Evolutionary conservation across 2,113 vertebrate genomes (phyloP).

Genomic region (Nyctibius bracteatus): DNA sequence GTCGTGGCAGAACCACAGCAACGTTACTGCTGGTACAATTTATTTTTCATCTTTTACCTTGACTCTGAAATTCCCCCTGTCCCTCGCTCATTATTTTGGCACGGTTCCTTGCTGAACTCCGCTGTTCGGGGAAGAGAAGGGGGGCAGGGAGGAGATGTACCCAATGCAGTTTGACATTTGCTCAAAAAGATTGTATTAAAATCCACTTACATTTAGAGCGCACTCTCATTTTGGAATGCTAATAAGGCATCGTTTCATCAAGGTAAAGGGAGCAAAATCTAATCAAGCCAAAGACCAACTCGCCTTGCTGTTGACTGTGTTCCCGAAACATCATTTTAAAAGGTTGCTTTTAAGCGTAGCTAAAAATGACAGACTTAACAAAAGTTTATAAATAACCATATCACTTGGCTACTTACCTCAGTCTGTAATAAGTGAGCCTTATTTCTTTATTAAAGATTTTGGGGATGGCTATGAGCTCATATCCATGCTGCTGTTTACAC

Average conservation of each 20-base stretch:
- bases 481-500: conserved; percentile 5
- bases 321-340: conserved; percentile 49
- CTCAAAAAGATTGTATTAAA: conserved; percentile 74
- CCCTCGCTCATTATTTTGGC: conserved; percentile 60
- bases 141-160: not conserved
- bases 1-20: not conserved
- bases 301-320: conserved; percentile 18
- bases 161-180: conserved; percentile 68
- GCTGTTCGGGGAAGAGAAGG: conserved; percentile 5
- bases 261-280: conserved; percentile 68
- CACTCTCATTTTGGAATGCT: conserved; percentile 71
- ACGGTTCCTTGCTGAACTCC: conserved; percentile 61
- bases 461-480: not conserved
- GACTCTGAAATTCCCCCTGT: conserved; percentile 49
- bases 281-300: conserved; percentile 57
- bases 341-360: conserved; percentile 59
- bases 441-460: conserved; percentile 12
- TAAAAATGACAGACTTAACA: conserved; percentile 58
- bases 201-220: conserved; percentile 69
- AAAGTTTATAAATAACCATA: conserved; percentile 55
- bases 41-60: conserved; percentile 54
- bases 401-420: conserved; percentile 30
- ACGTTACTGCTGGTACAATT: not conserved
- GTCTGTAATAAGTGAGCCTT: not conserved
- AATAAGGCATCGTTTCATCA: conserved; percentile 70